phyloP scores from a whole-genome alignment of 2,113 vertebrate genomes.

The Grallaria varia region DNA sequence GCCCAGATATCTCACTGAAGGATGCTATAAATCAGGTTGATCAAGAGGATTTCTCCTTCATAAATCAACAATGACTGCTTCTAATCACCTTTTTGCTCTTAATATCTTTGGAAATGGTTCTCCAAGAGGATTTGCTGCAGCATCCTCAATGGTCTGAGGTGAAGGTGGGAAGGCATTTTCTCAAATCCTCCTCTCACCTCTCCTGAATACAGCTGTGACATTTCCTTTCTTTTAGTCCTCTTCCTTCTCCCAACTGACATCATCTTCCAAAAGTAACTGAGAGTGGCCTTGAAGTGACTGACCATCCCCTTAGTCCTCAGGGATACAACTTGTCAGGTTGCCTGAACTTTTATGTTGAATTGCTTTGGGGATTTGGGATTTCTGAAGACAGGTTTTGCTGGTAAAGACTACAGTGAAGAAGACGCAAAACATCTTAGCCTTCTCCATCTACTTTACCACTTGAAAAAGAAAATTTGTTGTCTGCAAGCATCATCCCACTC shows the following conservation, averaged over 20 bases:
- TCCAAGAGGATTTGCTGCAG: not conserved
- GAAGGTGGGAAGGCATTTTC: not conserved
- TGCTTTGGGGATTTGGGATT: not conserved
- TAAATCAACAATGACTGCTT: not conserved
- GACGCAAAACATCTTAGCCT: not conserved
- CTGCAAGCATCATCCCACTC: not conserved
- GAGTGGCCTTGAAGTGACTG: accelerated
- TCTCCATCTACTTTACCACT: not conserved
- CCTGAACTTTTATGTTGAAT: not conserved
- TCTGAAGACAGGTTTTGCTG: not conserved
- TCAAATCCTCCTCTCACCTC: not conserved
- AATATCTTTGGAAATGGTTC: not conserved
- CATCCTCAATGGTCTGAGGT: not conserved
- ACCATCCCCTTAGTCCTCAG: not conserved
- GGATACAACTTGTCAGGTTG: not conserved
- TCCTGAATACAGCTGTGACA: not conserved
- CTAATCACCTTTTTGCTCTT: not conserved
- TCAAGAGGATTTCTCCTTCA: not conserved
- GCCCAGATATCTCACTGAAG: not conserved
- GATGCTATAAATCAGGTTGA: not conserved
- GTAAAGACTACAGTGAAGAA: not conserved
- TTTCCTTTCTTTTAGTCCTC: not conserved
- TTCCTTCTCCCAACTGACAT: not conserved
- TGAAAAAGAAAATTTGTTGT: not conserved
- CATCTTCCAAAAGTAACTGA: not conserved